Conservation (phyloP, 2,113 vertebrate genomes). For the Polypterus bichir region DNA sequence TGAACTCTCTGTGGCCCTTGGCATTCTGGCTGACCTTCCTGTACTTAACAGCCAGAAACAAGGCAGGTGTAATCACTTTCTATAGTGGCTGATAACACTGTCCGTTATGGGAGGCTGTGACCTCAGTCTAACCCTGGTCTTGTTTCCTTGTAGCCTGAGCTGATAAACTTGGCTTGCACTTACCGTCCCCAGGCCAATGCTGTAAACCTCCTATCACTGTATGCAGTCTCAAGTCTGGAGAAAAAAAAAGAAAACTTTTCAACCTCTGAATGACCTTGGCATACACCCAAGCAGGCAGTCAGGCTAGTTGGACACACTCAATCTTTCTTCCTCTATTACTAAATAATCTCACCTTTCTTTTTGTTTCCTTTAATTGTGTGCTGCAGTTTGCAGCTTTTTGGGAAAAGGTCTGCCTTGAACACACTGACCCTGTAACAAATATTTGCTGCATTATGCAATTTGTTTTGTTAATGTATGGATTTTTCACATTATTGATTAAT, state of each 20-base stretch:
- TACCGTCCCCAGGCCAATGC: conserved; percentile 3
- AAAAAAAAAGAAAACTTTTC: conserved; percentile 2
- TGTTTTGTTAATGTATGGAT: too few species aligned
- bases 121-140: conserved; percentile 32
- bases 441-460: too few species aligned
- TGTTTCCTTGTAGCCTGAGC: conserved; percentile 27
- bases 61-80: conserved; percentile 53
- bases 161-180: conserved; percentile 25
- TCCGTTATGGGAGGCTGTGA: conserved; percentile 33
- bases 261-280: conserved; percentile 31
- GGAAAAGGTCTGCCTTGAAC: too few species aligned
- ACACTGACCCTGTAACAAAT: too few species aligned
- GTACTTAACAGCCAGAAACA: conserved; percentile 46
- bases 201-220: conserved; percentile 9
- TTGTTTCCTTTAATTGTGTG: neutral
- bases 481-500: too few species aligned
- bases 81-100: conserved; percentile 36
- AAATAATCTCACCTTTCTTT: neutral
- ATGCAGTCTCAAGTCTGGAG: conserved; percentile 16
- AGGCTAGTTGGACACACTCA: conserved; percentile 14
- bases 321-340: neutral
- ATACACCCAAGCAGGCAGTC: conserved; percentile 24
- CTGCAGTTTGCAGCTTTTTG: too few species aligned
- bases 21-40: conserved; percentile 51
- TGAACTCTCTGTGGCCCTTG: conserved; percentile 40